Percentiles rank a stretch among this genome's conserved stretches.
Evolutionary conservation across 2,113 vertebrate species (phyloP).

Genomic region (Pelecanus crispus): DNA sequence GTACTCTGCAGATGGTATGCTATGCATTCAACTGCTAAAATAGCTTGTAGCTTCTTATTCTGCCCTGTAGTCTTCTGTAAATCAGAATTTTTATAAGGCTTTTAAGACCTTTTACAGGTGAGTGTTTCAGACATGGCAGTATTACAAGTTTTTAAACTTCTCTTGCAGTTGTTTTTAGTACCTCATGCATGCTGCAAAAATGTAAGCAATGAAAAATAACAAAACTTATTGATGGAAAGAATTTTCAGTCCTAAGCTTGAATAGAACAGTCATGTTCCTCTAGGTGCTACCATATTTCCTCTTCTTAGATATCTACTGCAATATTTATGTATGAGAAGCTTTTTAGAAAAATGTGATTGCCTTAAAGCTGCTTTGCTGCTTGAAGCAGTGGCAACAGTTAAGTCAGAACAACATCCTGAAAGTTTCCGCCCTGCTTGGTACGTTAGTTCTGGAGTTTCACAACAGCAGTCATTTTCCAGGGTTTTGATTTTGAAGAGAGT

Average conservation of each 20-base stretch:
- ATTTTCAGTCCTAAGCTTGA: background rate
- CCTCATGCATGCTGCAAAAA: background rate
- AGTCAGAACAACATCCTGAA: background rate
- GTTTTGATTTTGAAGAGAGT: background rate
- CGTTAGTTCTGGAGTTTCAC: background rate
- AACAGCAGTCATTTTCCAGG: background rate
- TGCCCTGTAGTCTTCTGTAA: background rate
- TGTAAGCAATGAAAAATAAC: background rate
- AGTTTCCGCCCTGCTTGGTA: background rate
- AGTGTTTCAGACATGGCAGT: background rate
- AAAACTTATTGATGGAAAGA: background rate
- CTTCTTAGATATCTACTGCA: background rate
- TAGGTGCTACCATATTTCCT: background rate
- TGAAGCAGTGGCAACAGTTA: background rate
- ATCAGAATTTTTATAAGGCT: background rate
- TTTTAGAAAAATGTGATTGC: background rate
- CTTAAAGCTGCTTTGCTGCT: background rate
- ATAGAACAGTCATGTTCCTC: background rate
- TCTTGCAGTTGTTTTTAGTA: background rate
- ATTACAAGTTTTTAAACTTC: background rate
- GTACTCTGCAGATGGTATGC: background rate
- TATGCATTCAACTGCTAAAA: background rate
- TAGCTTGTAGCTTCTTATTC: background rate
- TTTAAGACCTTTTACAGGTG: background rate
- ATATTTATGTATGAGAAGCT: background rate